Conservation (phyloP, 2,797 vertebrate genomes). For the Clarias fuscus region DNA sequence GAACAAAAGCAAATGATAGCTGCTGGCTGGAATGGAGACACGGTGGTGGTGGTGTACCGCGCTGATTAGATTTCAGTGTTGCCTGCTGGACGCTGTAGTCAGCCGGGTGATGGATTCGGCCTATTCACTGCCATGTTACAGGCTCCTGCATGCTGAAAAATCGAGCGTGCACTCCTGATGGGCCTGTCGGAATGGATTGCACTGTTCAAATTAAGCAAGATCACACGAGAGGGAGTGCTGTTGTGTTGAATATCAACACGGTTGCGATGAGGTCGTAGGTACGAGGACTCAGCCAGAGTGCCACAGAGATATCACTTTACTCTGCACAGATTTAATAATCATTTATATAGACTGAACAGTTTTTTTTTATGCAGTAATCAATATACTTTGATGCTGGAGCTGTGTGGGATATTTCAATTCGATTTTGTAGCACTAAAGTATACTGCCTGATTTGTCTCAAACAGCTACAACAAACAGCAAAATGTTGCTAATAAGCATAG, state of each 20-base stretch:
- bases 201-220: neutral
- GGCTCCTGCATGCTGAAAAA: slow-evolving; percentile 5
- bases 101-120: slow-evolving; percentile 23
- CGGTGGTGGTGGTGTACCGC: neutral
- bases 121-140: slow-evolving; percentile 1
- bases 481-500: no score
- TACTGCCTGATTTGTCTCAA: no score
- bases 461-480: no score
- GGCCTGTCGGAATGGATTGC: neutral
- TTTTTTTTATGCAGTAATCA: neutral
- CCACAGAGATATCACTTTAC: neutral
- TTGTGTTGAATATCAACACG: no score
- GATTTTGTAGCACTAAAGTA: no score
- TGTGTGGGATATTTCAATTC: neutral
- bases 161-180: neutral
- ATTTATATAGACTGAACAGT: neutral
- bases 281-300: no score
- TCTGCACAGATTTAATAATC: neutral
- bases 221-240: no score
- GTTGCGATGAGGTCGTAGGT: no score
- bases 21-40: slow-evolving; percentile 10
- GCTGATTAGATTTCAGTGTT: slow-evolving; percentile 29
- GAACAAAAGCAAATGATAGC: slow-evolving; percentile 29
- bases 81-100: slow-evolving; percentile 10
- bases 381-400: neutral